These are phyloP conservation scores for Mimumesa dahlbomi DNA, from an alignment of 2,888 invertebrate species.

Conservation along the genomic window DNA sequence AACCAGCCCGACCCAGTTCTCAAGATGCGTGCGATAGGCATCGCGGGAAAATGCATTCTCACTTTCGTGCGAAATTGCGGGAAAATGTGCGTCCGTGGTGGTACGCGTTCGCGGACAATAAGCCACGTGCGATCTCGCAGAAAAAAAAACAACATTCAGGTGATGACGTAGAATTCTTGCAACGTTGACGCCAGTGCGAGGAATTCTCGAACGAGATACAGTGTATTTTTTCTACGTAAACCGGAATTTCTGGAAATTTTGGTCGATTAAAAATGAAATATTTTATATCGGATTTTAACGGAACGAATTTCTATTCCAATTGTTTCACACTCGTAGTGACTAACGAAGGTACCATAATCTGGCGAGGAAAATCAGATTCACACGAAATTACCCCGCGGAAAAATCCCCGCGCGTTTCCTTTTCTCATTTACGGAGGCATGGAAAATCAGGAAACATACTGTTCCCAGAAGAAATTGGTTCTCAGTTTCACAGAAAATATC, in stretches of 20 bases:
- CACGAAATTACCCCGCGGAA: constrained; percentile 16
- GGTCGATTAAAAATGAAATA: no score
- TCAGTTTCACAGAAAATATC: neutral
- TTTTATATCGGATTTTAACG: no score
- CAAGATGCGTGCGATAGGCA: constrained; percentile 51
- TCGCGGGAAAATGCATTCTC: constrained; percentile 51
- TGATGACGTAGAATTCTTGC: no score
- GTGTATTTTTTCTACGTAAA: no score
- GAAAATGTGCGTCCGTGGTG: no score
- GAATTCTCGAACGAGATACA: no score
- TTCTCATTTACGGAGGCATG: neutral
- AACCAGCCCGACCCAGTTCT: constrained; percentile 65
- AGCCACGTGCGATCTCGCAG: constrained; percentile 9
- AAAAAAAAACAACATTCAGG: no score
- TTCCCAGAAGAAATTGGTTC: constrained; percentile 9
- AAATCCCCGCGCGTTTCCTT: constrained; percentile 23
- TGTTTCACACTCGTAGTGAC: no score
- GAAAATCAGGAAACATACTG: constrained; percentile 32
- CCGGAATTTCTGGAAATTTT: no score
- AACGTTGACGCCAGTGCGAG: no score
- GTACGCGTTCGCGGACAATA: constrained; percentile 41
- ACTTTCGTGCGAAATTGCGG: constrained; percentile 50
- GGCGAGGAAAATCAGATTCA: neutral
- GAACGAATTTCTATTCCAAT: no score
- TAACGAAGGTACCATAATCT: no score